Conservation (phyloP, 2,113 vertebrate species). For the Odocoileus virginianus region DNA sequence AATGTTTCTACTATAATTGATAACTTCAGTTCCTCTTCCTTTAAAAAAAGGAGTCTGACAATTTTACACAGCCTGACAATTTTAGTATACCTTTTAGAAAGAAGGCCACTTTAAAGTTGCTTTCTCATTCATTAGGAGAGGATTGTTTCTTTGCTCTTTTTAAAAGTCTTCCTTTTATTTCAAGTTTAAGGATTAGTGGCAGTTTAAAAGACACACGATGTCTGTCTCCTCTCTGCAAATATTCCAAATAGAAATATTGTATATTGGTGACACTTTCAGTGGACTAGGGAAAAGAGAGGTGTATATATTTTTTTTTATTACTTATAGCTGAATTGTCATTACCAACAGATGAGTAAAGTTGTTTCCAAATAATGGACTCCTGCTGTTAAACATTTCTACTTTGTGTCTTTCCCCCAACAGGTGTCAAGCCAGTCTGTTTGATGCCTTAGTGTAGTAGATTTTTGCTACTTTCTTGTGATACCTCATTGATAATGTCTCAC, state of each 20-base stretch:
- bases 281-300: neutral
- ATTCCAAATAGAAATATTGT: conserved; percentile 10
- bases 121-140: neutral
- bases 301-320: neutral
- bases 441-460: neutral
- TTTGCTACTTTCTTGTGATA: conserved; percentile 6
- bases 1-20: neutral
- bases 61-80: neutral
- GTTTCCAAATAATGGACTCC: neutral
- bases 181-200: neutral
- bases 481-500: neutral
- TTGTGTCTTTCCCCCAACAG: neutral
- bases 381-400: neutral
- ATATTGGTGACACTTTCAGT: neutral
- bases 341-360: conserved; percentile 19
- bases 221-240: neutral
- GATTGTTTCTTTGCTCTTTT: neutral
- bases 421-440: neutral
- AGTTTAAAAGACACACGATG: neutral
- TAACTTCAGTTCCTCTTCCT: neutral
- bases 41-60: neutral
- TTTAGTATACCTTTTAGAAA: neutral
- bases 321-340: neutral
- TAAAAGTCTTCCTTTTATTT: neutral
- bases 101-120: neutral